Evolutionary conservation across 2,888 invertebrate species (phyloP), one percentile per base, ranked within the genome.

Genomic region (Lordiphosa fenestrarum): DNA sequence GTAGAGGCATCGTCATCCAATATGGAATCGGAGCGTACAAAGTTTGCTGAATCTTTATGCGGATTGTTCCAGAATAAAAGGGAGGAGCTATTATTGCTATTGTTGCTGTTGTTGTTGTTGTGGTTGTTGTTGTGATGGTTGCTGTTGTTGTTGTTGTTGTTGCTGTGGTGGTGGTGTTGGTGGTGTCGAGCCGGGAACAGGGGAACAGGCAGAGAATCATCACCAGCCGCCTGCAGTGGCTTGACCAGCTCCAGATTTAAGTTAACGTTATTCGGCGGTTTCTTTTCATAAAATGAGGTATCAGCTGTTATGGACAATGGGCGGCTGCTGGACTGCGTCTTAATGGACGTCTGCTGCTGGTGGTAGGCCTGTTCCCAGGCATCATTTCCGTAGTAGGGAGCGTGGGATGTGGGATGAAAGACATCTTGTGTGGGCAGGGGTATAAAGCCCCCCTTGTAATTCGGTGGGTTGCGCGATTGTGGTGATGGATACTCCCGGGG

Each of bases 1-100:
- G 93, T 93, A 53, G 84, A 55, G 66, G 92, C 92, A 76, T 93
- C 93, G 56, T 93, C 92, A 57, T 92, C 91, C 58, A 92, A 84
- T 69, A 92, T 90, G 9, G 92, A 91, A 81, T 92, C 92, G 33
- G 91, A 91, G 30, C 92, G 90, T 12, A 90, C 89, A 74, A 90
- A 90, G 39, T 78, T 85, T 41, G 88, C 63, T 3, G 66, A 57
- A 36, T 80, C 80, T 36, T 81, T 80, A 39, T 66, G 70, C 6
- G 61, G 37, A 59, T 66, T 65, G 12, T 67, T 59, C 71, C 77
- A 73, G 12, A 60, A 64, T 12, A 81, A 37, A 13, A 76, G 37
- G 5, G 82, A 60, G 35, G 56, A 73, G 30, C 36, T 57, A 40
- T 60, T 69, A 47, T 54, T 72, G 52, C 47, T 69, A 42, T 53